phyloP scores from a whole-genome alignment of 2,113 vertebrate genomes.

The Lonchura striata region DNA sequence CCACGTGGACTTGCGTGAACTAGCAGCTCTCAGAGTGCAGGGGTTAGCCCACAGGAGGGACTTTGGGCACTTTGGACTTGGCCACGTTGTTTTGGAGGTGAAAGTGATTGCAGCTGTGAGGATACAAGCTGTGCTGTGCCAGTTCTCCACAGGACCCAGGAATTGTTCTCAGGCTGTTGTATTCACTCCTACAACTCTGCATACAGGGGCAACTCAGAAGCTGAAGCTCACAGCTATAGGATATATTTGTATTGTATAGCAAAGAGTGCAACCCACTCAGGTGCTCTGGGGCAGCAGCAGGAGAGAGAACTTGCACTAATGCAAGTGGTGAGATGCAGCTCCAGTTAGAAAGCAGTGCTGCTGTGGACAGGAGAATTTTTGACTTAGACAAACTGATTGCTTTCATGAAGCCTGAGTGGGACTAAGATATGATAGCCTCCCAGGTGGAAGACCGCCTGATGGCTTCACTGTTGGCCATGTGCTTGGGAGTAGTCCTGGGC shows the following conservation, averaged over 20 bases:
- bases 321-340: background rate
- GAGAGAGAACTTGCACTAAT: background rate
- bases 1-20: fast-evolving
- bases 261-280: background rate
- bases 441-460: background rate
- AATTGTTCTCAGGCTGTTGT: background rate
- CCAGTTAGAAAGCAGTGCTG: background rate
- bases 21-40: background rate
- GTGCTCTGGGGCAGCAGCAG: background rate
- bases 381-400: background rate
- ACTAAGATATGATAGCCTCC: background rate
- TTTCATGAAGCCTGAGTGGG: background rate
- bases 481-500: background rate
- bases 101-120: background rate
- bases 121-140: background rate
- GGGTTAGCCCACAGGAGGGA: background rate
- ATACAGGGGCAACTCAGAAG: background rate
- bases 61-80: background rate
- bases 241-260: background rate
- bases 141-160: background rate
- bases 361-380: background rate
- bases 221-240: background rate
- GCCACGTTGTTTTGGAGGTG: background rate
- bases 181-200: background rate
- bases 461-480: background rate